phyloP scores from a whole-genome alignment of 2,113 vertebrate genomes.

The Pterophyllum scalare region DNA sequence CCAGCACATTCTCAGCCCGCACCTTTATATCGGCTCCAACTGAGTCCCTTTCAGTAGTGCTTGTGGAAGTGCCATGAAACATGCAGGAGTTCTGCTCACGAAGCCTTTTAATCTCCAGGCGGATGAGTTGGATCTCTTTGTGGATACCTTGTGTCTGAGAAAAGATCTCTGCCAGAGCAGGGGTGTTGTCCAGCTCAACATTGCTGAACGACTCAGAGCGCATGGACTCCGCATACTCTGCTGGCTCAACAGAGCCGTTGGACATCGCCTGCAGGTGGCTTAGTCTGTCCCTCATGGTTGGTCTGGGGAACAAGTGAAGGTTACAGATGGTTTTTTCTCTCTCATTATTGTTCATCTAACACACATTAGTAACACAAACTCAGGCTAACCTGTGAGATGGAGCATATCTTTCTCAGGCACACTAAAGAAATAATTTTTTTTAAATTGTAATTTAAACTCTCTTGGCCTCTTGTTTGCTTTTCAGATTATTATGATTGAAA shows the following conservation, averaged over 20 bases:
- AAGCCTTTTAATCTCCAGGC: slow-evolving; percentile 86
- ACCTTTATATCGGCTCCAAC: slow-evolving; percentile 92
- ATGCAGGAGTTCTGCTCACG: slow-evolving; percentile 90
- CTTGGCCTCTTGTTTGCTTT: background rate
- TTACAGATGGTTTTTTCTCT: background rate
- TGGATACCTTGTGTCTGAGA: slow-evolving; percentile 86
- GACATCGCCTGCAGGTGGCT: slow-evolving; percentile 84
- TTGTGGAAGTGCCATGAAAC: slow-evolving; percentile 86
- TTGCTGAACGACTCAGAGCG: slow-evolving; percentile 61
- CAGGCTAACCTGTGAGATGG: background rate
- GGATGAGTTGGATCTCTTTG: slow-evolving; percentile 85
- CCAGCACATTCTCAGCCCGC: slow-evolving; percentile 86
- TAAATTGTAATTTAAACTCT: background rate
- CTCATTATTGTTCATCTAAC: background rate
- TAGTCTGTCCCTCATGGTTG: slow-evolving; percentile 94
- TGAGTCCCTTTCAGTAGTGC: slow-evolving; percentile 89
- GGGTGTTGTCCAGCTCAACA: slow-evolving; percentile 82
- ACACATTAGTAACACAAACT: background rate
- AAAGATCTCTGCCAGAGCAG: slow-evolving; percentile 84
- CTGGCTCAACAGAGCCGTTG: slow-evolving; percentile 41
- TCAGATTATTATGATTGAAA: background rate
- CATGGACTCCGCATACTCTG: slow-evolving; percentile 55
- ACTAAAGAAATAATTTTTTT: background rate
- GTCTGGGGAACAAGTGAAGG: slow-evolving; percentile 12
- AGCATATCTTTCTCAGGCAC: background rate